These are phyloP conservation scores for Meandrina meandrites DNA, from an alignment of 92 coral and sea anemone species.

Conservation along the genomic window DNA sequence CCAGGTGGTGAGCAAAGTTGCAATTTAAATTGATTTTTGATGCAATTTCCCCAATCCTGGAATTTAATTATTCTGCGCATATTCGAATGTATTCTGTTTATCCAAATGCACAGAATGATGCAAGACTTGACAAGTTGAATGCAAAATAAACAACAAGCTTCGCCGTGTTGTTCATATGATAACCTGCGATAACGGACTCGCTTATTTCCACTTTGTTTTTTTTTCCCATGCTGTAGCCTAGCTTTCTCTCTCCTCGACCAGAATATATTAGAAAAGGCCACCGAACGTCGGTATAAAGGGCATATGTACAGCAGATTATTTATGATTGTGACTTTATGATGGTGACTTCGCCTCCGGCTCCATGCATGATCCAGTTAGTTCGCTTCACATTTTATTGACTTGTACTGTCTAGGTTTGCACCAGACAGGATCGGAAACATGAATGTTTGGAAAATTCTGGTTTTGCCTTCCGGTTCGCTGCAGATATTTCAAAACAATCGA, in stretches of 20 bases:
- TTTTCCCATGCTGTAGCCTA: neutral
- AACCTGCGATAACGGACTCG: neutral
- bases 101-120: neutral
- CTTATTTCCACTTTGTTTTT: neutral
- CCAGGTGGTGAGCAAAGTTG: too few species aligned
- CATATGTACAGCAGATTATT: neutral
- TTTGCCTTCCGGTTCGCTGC: neutral
- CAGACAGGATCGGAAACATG: neutral
- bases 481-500: neutral
- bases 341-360: neutral
- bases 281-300: neutral
- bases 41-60: neutral
- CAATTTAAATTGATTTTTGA: neutral
- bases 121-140: neutral
- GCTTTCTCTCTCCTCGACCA: neutral
- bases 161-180: neutral
- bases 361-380: neutral
- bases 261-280: neutral
- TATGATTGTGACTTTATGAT: neutral
- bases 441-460: neutral
- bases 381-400: neutral
- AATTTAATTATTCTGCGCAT: neutral
- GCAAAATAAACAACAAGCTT: neutral
- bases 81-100: neutral
- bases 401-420: neutral